Base-by-base conservation (phyloP, 2,888 invertebrate genomes). In the Tachina lurida region DNA sequence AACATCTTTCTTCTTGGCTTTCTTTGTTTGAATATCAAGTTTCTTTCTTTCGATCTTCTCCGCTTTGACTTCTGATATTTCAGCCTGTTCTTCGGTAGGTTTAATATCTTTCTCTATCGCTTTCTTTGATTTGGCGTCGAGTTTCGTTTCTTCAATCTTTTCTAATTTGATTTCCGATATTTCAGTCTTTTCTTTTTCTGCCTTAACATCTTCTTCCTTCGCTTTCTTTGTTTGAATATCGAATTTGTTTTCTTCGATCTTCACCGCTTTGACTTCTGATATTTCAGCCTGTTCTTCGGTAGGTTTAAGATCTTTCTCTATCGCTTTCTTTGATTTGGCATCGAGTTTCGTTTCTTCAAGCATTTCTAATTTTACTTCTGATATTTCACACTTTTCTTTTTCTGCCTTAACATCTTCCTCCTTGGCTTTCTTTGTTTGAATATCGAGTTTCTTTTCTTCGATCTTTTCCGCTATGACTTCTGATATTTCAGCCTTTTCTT, bases 111-210 rank as follows among this genome's bases (percentile, higher is more conserved):
- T 22, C 63, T 79, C 73, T 12, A 73, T 41, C 3, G 70, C 70
- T 47, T 68, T 65, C n/a, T 41, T 45, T 1, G 43, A 8, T 31
- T 63, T 45, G 3, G 43, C 1, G 12, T 76, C 60, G 0, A 79
- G 1, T 19, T 63, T 68, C 62, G 63, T 89, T 65, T 82, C 84
- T 82, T 90, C 88, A 12, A 88, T 87, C 83, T 89, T 71, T 39
- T 77, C 76, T 31, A 73, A 65, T 0, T 75, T 65, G 13, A 56
- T 52, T 58, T 88, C 87, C 10, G 86, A 84, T 5, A 63, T 70
- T 56, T 85, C 79, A 4, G 65, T 75, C 49, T 76, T 71, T 3
- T 58, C 19, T 47, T 83, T 67, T 8, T 67, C 65, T 10, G 49
- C 9, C 45, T 67, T 45, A 12, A 70, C 17, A 5, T 84, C 67